Evolutionary conservation across 2,888 invertebrate genomes (phyloP), one percentile per base, ranked within the genome.

Genomic region (Piscicola geometra): DNA sequence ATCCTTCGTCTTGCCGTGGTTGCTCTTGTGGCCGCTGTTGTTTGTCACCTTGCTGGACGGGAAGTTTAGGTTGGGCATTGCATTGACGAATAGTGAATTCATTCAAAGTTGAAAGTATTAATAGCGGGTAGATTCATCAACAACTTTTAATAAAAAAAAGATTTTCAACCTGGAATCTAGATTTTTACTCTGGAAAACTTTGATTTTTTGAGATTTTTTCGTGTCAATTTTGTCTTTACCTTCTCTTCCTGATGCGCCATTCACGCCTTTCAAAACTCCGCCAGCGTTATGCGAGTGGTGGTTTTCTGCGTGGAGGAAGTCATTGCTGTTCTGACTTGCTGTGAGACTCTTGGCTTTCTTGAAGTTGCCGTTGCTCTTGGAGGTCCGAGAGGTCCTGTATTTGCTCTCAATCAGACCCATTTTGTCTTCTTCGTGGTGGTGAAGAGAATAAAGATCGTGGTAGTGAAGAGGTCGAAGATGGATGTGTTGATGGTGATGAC

Each of bases 21-120:
- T 67, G 67, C 67, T 67, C n/a, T 67, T 67, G 35, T 67, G 67
- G 28, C 67, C 67, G 67, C 60, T 56, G 60, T 56, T 56, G 60
- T 25, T 56, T 5, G n/a, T 56, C 60, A 56, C 60, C 25, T 25
- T 56, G 60, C n/a, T 56, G 60, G n/a, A n/a, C n/a, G n/a, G n/a
- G n/a, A n/a, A n/a, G n/a, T n/a, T n/a, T n/a, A n/a, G n/a, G n/a
- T n/a, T n/a, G n/a, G n/a, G n/a, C n/a, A n/a, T n/a, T n/a, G n/a
- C n/a, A n/a, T n/a, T n/a, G n/a, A n/a, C n/a, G n/a, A n/a, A n/a
- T n/a, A n/a, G n/a, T n/a, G n/a, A n/a, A n/a, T n/a, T n/a, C n/a
- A n/a, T n/a, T n/a, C 50, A 15, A 9, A 47, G 50, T 47, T 47
- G 50, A 47, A 21, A 47, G 50, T 47, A 15, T 47, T 15, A 47